Conservation (phyloP, 2,797 vertebrate species). For the Bryconaethiops microstoma region DNA sequence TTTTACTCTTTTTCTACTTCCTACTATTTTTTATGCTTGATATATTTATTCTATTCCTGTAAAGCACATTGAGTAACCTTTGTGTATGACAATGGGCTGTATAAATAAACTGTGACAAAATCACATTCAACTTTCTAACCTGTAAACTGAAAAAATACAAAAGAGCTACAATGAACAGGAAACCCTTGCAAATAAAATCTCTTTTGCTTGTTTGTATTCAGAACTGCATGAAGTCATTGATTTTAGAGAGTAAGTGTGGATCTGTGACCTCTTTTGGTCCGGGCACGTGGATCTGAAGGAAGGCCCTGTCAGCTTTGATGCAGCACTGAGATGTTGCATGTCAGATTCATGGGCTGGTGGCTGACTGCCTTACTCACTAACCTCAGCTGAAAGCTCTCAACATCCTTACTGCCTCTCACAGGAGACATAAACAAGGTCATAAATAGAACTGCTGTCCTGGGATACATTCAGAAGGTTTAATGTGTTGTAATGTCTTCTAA, state of each 20-base stretch:
- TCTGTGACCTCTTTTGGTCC: conserved; percentile 16
- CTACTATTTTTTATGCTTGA: too few species aligned
- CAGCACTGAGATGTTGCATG: conserved; percentile 12
- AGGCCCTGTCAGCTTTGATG: conserved; percentile 23
- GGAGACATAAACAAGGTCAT: conserved; percentile 35
- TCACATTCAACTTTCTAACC: too few species aligned
- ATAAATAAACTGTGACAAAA: too few species aligned
- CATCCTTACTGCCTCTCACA: conserved; percentile 16
- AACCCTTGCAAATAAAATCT: neutral
- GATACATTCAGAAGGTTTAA: neutral
- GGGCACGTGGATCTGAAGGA: conserved; percentile 6
- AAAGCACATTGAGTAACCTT: too few species aligned
- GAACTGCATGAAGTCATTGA: conserved; percentile 1
- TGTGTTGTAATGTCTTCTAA: neutral
- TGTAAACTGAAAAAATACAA: neutral
- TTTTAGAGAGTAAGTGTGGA: neutral
- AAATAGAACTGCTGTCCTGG: conserved; percentile 25
- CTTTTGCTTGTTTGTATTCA: neutral
- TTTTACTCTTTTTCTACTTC: too few species aligned
- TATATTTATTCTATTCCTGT: too few species aligned
- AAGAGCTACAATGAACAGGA: neutral
- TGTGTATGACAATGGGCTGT: too few species aligned
- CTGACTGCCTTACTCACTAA: conserved; percentile 24
- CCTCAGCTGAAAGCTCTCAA: conserved; percentile 16
- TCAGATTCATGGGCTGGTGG: conserved; percentile 20